Evolutionary conservation across 2,113 vertebrate species (phyloP), one percentile per base, ranked within the genome.

Genomic region (Vireo altiloquus): DNA sequence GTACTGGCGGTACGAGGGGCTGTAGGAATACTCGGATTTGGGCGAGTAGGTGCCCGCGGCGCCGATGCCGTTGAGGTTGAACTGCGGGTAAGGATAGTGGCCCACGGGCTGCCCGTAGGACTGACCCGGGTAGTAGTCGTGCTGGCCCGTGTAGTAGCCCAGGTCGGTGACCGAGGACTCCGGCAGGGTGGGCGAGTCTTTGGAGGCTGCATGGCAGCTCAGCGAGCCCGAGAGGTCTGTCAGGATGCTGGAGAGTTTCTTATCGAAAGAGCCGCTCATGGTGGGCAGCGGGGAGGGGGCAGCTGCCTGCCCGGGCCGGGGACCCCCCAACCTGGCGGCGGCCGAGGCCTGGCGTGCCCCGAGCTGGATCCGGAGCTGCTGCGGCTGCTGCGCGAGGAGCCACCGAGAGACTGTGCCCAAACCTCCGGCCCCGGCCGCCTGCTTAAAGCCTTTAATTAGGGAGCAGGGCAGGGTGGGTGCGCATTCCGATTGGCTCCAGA

Each of bases 121-220:
- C 97, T 99, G 99, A 95, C 99, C 99, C 98, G 99, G 98, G 94
- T 99, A 99, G 77, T 98, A 99, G 76, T 99, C 99, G 60, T 99
- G 99, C 70, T 99, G 99, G 75, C 98, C 90, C 90, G 98, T 99
- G 98, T 99, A 99, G 98, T 99, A 99, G 96, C 99, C 99, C 98
- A 99, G 98, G 75, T 99, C 99, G 49, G 99, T 99, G 96, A 99
- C 98, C 4, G 99, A 99, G 15, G 99, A 99, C 97, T 99, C 99
- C 3, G 99, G 99, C 23, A 99, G 98, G 13, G 99, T 99, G 27
- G 99, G 99, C 12, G 99, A 99, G 97, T 99, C 99, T 98, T 99
- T 99, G 96, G 99, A 99, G 92, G 97, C 98, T 35, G 99, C 98
- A 95, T 99, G 99, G 98, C 99, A 99, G 93, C 99, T 99, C 87